Conservation (phyloP, 2,888 invertebrate species). For the Cheilosia soror region DNA sequence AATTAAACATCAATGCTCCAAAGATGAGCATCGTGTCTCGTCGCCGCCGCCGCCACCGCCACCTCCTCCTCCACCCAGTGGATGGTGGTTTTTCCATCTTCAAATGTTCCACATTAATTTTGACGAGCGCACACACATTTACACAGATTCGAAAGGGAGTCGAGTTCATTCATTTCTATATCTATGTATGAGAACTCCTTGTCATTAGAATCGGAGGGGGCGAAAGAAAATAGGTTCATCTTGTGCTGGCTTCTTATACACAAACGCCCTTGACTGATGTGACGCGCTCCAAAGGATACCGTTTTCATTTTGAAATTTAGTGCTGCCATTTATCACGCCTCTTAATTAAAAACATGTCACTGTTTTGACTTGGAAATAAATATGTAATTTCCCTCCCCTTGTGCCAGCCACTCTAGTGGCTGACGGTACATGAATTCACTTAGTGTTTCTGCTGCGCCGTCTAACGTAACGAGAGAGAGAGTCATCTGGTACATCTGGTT, state of each 20-base stretch:
- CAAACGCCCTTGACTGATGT: conserved; percentile 72
- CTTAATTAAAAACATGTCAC: conserved; percentile 82
- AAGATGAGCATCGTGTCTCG: conserved; percentile 40
- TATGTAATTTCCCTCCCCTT: conserved; percentile 68
- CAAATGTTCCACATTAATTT: conserved; percentile 64
- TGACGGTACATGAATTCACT: conserved; percentile 58
- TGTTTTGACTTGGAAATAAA: conserved; percentile 75
- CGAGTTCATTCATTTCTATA: conserved; percentile 20
- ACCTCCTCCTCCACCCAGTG: neutral
- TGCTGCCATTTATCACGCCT: conserved; percentile 79
- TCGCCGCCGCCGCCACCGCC: conserved; percentile 31
- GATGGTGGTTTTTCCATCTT: conserved; percentile 57
- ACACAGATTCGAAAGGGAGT: neutral
- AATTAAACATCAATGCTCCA: conserved; percentile 56
- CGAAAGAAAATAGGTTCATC: conserved; percentile 67
- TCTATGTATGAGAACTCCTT: neutral
- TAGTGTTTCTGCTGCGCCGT: conserved; percentile 25
- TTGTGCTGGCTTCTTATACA: conserved; percentile 21
- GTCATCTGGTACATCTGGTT: conserved; percentile 70
- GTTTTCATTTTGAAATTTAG: conserved; percentile 76
- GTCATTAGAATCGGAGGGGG: conserved; percentile 26
- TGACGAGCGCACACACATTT: conserved; percentile 21
- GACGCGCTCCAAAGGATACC: conserved; percentile 75
- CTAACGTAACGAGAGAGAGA: conserved; percentile 11
- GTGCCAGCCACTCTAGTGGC: conserved; percentile 18